These are phyloP conservation scores for Aptenodytes patagonicus DNA, from an alignment of 2,113 vertebrate genomes.

Conservation along the genomic window DNA sequence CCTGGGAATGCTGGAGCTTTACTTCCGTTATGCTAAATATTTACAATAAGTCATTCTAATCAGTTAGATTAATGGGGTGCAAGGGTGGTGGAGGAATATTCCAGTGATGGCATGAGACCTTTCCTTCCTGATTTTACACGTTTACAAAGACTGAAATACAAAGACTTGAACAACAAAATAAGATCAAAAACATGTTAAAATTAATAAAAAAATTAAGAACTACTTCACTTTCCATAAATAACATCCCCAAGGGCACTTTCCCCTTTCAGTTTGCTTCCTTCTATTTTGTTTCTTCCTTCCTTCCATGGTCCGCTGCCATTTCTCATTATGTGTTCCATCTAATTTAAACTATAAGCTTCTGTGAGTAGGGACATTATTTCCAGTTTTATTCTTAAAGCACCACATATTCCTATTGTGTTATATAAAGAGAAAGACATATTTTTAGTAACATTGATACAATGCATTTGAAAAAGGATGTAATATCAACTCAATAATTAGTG, in stretches of 20 bases:
- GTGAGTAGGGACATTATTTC: background rate
- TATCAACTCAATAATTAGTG: background rate
- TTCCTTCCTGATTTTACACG: background rate
- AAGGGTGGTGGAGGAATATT: background rate
- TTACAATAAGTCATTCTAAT: background rate
- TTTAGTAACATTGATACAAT: background rate
- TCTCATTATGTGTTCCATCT: background rate
- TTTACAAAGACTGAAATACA: background rate
- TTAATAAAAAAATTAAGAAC: background rate
- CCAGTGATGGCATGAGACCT: fast-evolving
- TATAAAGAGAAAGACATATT: background rate
- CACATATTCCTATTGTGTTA: background rate
- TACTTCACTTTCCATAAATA: background rate
- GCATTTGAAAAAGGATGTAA: background rate
- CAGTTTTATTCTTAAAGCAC: background rate
- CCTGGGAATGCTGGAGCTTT: background rate
- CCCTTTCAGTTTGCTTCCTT: background rate
- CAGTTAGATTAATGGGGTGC: background rate
- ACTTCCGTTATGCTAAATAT: background rate
- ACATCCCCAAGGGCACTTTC: background rate
- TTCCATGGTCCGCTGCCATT: background rate
- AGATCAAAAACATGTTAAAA: background rate
- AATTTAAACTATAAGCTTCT: background rate
- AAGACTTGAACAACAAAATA: background rate
- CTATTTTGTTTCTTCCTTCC: background rate